phyloP scores from a whole-genome alignment of 2,888 invertebrate genomes.

The Drosophila recens region DNA sequence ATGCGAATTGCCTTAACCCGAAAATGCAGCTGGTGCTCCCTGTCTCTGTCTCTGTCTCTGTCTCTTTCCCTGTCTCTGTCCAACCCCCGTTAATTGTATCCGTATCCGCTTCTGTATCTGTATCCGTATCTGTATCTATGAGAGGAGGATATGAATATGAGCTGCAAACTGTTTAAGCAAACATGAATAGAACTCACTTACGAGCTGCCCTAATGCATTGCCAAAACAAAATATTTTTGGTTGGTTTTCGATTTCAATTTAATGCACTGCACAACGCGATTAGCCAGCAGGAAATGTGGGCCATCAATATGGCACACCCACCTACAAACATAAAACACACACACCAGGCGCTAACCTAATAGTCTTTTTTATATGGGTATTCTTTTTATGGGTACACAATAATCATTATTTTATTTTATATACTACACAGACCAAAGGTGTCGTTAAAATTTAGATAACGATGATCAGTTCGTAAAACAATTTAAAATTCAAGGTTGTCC shows the following conservation, averaged over 20 bases:
- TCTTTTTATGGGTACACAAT: conserved; percentile 36
- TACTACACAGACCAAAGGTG: conserved; percentile 10
- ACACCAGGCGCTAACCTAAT: conserved; percentile 17
- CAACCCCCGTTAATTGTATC: conserved; percentile 10
- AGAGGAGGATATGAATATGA: conserved; percentile 47
- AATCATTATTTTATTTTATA: conserved; percentile 16
- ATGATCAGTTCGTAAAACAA: conserved; percentile 43
- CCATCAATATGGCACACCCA: conserved; percentile 37
- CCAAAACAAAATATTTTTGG: conserved; percentile 44
- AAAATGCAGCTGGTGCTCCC: conserved; percentile 60
- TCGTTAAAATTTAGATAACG: conserved; percentile 42
- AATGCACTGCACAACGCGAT: conserved; percentile 46
- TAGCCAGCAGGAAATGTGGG: conserved; percentile 59
- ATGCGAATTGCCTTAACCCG: conserved; percentile 70
- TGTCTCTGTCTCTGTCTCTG: conserved; percentile 7
- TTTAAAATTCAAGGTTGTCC: conserved; percentile 41
- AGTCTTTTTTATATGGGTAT: conserved; percentile 22
- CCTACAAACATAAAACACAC: not conserved
- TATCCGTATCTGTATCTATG: conserved; percentile 18
- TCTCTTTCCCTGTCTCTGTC: too few relatives aligned
- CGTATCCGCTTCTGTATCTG: conserved; percentile 4
- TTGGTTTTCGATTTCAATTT: conserved; percentile 68
- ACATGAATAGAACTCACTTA: conserved; percentile 46
- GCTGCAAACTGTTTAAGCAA: conserved; percentile 51
- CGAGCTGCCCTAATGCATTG: conserved; percentile 63